These are phyloP conservation scores for Triplophysa rosa DNA, from an alignment of 2,113 vertebrate species.

Conservation along the genomic window DNA sequence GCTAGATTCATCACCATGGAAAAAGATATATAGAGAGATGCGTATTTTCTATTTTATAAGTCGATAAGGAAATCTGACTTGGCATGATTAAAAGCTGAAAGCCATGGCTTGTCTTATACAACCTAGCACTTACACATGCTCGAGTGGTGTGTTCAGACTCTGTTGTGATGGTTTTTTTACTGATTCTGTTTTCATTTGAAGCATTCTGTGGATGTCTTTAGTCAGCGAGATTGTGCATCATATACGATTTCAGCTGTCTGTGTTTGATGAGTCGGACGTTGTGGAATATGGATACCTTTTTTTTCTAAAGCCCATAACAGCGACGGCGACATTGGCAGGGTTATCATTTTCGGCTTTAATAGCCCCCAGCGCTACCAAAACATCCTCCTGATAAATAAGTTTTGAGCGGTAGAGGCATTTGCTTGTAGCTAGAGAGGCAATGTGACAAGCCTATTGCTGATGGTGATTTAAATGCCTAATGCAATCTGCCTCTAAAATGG, in stretches of 20 bases:
- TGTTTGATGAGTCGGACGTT: constrained; percentile 4
- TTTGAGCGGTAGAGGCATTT: constrained; percentile 42
- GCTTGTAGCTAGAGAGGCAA: constrained; percentile 15
- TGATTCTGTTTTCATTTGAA: background rate
- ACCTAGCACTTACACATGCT: constrained; percentile 17
- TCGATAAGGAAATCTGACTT: constrained; percentile 43
- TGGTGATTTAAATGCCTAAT: constrained; percentile 56
- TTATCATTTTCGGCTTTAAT: constrained; percentile 39
- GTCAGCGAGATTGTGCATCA: background rate
- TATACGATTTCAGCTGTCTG: background rate
- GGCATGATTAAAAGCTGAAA: constrained; percentile 21
- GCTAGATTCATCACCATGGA: constrained; percentile 58
- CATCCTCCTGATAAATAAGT: constrained; percentile 43
- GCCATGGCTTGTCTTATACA: constrained; percentile 12
- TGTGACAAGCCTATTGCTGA: constrained; percentile 44
- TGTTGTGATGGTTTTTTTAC: background rate
- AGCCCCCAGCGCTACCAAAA: constrained; percentile 36
- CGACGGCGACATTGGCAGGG: constrained; percentile 25
- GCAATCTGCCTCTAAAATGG: constrained; percentile 48
- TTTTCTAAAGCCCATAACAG: constrained; percentile 4
- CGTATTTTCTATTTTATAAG: constrained; percentile 54
- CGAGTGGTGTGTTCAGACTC: background rate
- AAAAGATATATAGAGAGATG: constrained; percentile 21
- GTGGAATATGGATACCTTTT: constrained; percentile 5
- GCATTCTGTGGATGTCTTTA: background rate